A percentile compares a stretch with the other conserved stretches of the same genome.
These are phyloP conservation scores for Gobio gobio DNA, from an alignment of 2,113 vertebrate genomes.

Conservation along the genomic window DNA sequence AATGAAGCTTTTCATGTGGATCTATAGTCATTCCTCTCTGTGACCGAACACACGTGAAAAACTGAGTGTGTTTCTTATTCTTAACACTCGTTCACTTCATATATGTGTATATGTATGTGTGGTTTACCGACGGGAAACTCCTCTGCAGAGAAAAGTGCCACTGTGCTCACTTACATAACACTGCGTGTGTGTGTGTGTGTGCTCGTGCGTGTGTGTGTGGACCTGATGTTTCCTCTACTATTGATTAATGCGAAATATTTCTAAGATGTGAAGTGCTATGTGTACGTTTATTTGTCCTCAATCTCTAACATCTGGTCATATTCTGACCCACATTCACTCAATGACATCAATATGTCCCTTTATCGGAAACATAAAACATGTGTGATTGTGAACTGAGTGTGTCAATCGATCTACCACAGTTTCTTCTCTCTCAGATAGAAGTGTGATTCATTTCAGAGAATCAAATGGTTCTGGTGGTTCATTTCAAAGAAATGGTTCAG, in stretches of 20 bases:
- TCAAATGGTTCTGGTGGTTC: too few species aligned
- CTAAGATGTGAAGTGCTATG: background rate
- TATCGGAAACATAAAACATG: background rate
- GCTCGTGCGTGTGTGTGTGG: background rate
- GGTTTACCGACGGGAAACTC: conserved; percentile 43
- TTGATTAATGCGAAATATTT: background rate
- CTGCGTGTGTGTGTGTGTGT: background rate
- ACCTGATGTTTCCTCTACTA: conserved; percentile 3
- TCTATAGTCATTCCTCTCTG: conserved; percentile 10
- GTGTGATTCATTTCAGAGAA: too few species aligned
- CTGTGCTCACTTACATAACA: conserved; percentile 42
- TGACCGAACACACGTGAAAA: conserved; percentile 33
- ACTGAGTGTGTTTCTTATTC: conserved; percentile 33
- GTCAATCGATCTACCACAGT: too few species aligned
- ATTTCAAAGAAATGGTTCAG: too few species aligned
- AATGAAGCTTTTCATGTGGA: conserved; percentile 21
- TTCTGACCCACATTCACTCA: background rate
- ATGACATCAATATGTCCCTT: background rate
- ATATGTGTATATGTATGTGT: conserved; percentile 29
- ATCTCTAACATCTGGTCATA: background rate
- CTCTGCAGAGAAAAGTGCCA: conserved; percentile 42
- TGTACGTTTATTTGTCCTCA: background rate
- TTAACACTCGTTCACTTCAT: conserved; percentile 44
- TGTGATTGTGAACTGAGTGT: background rate
- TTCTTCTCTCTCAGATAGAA: too few species aligned